phyloP scores from a whole-genome alignment of 2,797 vertebrate genomes.

The Cetoscarus ocellatus region DNA sequence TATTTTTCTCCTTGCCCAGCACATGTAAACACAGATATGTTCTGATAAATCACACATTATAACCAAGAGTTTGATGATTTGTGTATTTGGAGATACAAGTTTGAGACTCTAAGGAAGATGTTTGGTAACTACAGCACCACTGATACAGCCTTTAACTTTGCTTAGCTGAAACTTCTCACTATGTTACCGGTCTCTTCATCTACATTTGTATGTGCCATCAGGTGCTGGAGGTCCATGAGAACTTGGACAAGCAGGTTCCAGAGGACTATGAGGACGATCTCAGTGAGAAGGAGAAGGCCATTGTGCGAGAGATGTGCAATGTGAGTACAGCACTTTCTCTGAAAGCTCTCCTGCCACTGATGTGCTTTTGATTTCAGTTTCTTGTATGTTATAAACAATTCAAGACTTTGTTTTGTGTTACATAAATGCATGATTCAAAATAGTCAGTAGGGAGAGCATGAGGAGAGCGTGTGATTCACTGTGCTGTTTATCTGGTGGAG shows the following conservation, averaged over 20 bases:
- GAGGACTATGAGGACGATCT: slow-evolving; percentile 95
- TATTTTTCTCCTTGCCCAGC: too few relatives aligned
- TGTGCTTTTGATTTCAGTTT: neutral
- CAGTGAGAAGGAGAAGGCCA: slow-evolving; percentile 98
- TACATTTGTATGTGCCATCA: slow-evolving; percentile 51
- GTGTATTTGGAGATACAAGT: too few relatives aligned
- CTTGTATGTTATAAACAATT: neutral
- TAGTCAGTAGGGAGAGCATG: neutral
- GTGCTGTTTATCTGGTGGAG: neutral
- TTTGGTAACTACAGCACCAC: too few relatives aligned
- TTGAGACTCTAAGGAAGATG: too few relatives aligned
- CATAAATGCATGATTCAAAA: neutral
- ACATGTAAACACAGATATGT: too few relatives aligned
- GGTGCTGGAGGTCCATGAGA: slow-evolving; percentile 98
- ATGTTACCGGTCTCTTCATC: neutral
- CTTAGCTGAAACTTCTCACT: too few relatives aligned
- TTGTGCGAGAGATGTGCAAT: slow-evolving; percentile 98
- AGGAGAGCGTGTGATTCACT: neutral
- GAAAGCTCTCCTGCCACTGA: neutral
- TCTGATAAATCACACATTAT: too few relatives aligned
- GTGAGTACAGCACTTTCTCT: slow-evolving; percentile 78
- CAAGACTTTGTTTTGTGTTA: neutral
- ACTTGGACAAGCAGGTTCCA: slow-evolving; percentile 93
- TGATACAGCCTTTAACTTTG: too few relatives aligned
- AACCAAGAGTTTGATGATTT: too few relatives aligned